Percentiles rank a stretch among this genome's conserved stretches.
These are phyloP conservation scores for Enoplosus armatus DNA, from an alignment of 2,797 vertebrate species.

Conservation along the genomic window DNA sequence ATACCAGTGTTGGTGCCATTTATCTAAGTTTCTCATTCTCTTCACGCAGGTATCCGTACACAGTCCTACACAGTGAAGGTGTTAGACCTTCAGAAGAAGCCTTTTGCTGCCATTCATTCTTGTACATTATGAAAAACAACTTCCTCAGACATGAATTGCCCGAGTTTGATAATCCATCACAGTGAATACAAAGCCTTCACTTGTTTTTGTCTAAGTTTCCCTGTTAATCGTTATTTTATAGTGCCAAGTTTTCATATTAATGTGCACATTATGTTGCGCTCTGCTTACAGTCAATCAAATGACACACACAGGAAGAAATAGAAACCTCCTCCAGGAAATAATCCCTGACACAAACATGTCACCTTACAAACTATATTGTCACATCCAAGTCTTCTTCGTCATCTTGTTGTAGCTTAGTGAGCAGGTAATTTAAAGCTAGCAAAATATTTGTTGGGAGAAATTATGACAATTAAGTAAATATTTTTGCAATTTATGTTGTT, in stretches of 20 bases:
- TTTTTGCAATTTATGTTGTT: not conserved
- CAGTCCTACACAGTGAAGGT: not conserved
- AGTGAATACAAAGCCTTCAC: conserved; percentile 15
- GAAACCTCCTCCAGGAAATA: conserved; percentile 14
- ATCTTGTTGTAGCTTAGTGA: not conserved
- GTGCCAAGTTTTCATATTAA: conserved; percentile 6
- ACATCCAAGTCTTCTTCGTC: not conserved
- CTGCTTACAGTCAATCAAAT: conserved; percentile 34
- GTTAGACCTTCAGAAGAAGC: not conserved
- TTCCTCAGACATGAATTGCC: conserved; percentile 1
- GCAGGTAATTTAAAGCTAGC: conserved; percentile 6
- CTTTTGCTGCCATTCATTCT: conserved; percentile 2
- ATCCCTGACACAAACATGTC: conserved; percentile 21
- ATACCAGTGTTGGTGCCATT: not conserved
- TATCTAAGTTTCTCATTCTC: conserved; percentile 3
- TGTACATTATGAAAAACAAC: conserved; percentile 4
- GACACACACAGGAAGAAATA: conserved; percentile 2
- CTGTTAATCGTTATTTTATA: conserved; percentile 18
- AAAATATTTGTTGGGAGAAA: conserved; percentile 20
- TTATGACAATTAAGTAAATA: not conserved
- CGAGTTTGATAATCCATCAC: conserved; percentile 3
- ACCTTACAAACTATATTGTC: conserved; percentile 6
- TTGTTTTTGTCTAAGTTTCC: conserved; percentile 22
- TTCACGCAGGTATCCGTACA: not conserved
- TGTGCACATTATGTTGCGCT: not conserved